phyloP scores from a whole-genome alignment of 2,888 invertebrate species.

The Hypselothyrea guttata region DNA sequence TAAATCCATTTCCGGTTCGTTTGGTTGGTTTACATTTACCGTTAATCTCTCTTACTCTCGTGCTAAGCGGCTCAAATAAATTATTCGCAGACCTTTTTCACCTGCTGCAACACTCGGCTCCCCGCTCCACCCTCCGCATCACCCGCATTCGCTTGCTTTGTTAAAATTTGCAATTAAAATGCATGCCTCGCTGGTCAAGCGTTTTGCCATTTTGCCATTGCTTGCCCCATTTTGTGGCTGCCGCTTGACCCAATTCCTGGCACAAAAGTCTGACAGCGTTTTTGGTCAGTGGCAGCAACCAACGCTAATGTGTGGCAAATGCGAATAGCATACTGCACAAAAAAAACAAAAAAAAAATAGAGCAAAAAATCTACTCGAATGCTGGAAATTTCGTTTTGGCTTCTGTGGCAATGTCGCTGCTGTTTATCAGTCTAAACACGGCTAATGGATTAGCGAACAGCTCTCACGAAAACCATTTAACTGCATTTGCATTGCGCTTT shows the following conservation, averaged over 20 bases:
- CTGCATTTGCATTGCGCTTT: slow-evolving; percentile 43
- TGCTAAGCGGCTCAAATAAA: slow-evolving; percentile 76
- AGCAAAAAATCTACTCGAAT: slow-evolving; percentile 22
- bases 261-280: slow-evolving; percentile 52
- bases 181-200: slow-evolving; percentile 56
- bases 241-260: slow-evolving; percentile 63
- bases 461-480: slow-evolving; percentile 2
- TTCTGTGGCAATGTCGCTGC: slow-evolving; percentile 53
- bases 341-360: slow-evolving; percentile 8
- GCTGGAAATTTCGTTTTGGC: slow-evolving; percentile 47
- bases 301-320: slow-evolving; percentile 58
- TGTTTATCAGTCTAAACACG: slow-evolving; percentile 64
- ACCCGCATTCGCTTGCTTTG: too few species aligned
- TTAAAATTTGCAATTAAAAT: slow-evolving; percentile 76
- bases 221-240: slow-evolving; percentile 51
- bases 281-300: slow-evolving; percentile 48
- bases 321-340: slow-evolving; percentile 8
- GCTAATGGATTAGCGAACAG: slow-evolving; percentile 58
- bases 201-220: slow-evolving; percentile 27
- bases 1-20: slow-evolving; percentile 79
- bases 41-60: slow-evolving; percentile 62
- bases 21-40: slow-evolving; percentile 71
- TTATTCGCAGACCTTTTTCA: slow-evolving; percentile 59
- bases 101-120: slow-evolving; percentile 13
- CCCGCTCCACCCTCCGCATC: slow-evolving; percentile 6